Base-by-base conservation (phyloP, 2,113 vertebrate species). In the Lepisosteus oculatus region DNA sequence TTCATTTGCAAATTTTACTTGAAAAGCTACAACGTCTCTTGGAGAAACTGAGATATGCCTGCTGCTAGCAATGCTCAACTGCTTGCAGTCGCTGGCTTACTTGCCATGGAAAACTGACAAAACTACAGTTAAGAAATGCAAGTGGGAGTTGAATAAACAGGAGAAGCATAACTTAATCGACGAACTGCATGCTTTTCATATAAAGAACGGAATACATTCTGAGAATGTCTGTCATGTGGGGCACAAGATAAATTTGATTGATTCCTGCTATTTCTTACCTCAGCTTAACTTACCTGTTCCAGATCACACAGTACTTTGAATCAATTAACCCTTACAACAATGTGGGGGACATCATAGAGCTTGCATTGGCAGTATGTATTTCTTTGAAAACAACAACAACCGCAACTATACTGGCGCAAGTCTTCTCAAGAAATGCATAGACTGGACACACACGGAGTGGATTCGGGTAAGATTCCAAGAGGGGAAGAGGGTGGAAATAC, bases 371-470 rank as follows among this genome's bases (percentile, higher is more conserved):
- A 68, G 45, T 71, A 59, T 57, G 54, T 13, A 56, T 14, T 68
- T 14, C 12, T 59, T 14, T 29, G 15, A 56, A 68, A 51, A 14
- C 15, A 55, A 68, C 17, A 72, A 67, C 65, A 74, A 71, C 47
- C 57, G 11, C 1, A 59, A 59, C 56, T 57, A 51, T 5, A 51
- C 47, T 51, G 47, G 9, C 47, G 9, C 9, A 51, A 51, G 47
- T 51, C 47, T 51, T 51, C 9, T 9, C 9, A 51, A 6, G 5
- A 51, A 9, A 51, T 51, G 47, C 47, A 51, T 66, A 88, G 84
- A 89, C 83, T 76, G 87, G 86, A 92, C 87, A 81, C 3, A 93
- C 88, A 89, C 70, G 89, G 88, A 81, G 82, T 86, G 91, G 88
- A 89, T 87, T 91, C 85, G 85, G 87, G 85, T 86, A 75, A 79